Conservation (phyloP, 2,888 invertebrate genomes). For the Ellobium chinense region DNA sequence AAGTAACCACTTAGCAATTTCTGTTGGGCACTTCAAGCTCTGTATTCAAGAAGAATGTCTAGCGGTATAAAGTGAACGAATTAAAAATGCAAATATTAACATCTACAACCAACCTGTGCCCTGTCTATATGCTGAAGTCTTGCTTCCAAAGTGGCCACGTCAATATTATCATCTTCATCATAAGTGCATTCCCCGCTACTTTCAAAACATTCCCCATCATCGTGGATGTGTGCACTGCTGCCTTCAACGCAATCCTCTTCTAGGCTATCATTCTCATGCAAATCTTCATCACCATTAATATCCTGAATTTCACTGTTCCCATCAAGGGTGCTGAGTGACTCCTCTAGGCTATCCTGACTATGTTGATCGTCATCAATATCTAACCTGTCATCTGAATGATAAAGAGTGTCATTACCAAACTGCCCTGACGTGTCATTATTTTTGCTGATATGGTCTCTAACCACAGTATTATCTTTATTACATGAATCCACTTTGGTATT, state of each 20-base stretch:
- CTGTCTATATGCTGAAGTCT: not conserved
- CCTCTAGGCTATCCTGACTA: slow-evolving; percentile 20
- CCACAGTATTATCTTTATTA: no score
- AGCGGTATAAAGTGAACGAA: no score
- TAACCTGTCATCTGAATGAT: not conserved
- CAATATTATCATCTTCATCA: not conserved
- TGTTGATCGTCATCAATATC: not conserved
- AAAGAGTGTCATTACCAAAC: no score
- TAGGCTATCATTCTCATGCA: slow-evolving; percentile 8
- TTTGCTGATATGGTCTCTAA: no score
- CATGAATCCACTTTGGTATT: no score
- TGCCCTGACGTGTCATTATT: no score
- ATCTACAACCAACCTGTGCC: slow-evolving; percentile 8
- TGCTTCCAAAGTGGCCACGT: not conserved
- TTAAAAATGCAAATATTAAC: not conserved
- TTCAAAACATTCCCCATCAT: no score
- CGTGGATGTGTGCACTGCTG: no score
- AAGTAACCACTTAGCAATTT: no score
- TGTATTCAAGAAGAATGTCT: no score
- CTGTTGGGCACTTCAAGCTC: no score
- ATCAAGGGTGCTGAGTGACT: not conserved
- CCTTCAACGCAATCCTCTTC: not conserved
- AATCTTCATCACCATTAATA: not conserved
- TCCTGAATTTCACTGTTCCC: not conserved
- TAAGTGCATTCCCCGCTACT: no score